A percentile compares a stretch with the other conserved stretches of the same genome.
Conservation (phyloP, 2,797 vertebrate species). For the Salarias fasciatus region DNA sequence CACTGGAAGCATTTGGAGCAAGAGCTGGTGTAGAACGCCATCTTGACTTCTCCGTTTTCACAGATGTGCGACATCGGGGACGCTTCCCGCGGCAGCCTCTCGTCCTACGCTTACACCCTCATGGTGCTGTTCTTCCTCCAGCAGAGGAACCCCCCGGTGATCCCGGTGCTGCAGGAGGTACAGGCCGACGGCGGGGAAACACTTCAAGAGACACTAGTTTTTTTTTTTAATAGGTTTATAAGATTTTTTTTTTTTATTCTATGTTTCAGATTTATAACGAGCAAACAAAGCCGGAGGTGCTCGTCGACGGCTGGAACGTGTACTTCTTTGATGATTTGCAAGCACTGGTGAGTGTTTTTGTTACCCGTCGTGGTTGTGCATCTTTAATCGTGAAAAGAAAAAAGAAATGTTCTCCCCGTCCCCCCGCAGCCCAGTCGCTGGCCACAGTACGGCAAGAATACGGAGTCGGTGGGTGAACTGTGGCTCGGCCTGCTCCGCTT, state of each 20-base stretch:
- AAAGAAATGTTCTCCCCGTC: not conserved
- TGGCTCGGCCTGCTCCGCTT: slow-evolving; percentile 96
- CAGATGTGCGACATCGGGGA: slow-evolving; percentile 97
- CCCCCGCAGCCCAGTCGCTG: slow-evolving; percentile 85
- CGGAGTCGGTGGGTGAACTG: slow-evolving; percentile 90
- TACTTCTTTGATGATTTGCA: slow-evolving; percentile 92
- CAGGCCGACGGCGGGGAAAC: not conserved
- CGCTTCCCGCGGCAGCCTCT: slow-evolving; percentile 94
- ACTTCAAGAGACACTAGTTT: no score
- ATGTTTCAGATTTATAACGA: slow-evolving; percentile 89
- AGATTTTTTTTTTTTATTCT: slow-evolving; percentile 17
- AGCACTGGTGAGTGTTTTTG: slow-evolving; percentile 85
- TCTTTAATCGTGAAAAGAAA: no score
- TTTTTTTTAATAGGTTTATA: no score
- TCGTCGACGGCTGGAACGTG: slow-evolving; percentile 95
- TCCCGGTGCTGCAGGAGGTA: slow-evolving; percentile 97
- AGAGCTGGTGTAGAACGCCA: not conserved
- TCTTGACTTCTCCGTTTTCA: not conserved
- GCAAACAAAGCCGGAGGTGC: slow-evolving; percentile 87
- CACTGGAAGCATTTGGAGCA: not conserved
- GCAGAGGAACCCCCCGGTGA: slow-evolving; percentile 91
- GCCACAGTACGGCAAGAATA: slow-evolving; percentile 88
- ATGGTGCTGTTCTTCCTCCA: slow-evolving; percentile 98
- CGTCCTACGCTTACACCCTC: slow-evolving; percentile 95
- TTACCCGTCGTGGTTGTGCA: no score